Evolutionary conservation across 2,888 invertebrate species (phyloP).

Genomic region (Lepidocyrtinus sp.): DNA sequence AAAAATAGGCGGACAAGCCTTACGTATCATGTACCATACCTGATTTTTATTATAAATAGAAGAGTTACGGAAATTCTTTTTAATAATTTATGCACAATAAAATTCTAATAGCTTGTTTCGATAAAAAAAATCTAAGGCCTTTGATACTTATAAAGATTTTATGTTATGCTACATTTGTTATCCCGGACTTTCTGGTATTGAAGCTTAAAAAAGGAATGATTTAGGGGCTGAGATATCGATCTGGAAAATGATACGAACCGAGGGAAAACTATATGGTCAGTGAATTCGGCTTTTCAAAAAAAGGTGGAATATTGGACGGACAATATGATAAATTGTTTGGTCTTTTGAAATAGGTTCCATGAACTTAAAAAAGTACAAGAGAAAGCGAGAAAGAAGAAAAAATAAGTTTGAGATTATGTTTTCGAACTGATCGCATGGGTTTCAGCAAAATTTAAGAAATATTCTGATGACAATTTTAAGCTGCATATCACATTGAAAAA

Average conservation of each 20-base stretch:
- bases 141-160: too few relatives aligned
- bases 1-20: not conserved
- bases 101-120: not conserved
- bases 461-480: too few relatives aligned
- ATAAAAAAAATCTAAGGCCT: too few relatives aligned
- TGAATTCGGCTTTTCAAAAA: slow-evolving; percentile 13
- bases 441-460: too few relatives aligned
- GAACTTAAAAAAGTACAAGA: too few relatives aligned
- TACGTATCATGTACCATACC: not conserved
- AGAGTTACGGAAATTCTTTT: not conserved
- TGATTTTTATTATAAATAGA: not conserved
- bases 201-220: slow-evolving; percentile 57
- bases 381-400: too few relatives aligned
- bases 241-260: slow-evolving; percentile 50
- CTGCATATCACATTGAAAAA: too few relatives aligned
- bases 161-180: too few relatives aligned
- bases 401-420: too few relatives aligned
- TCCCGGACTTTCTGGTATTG: too few relatives aligned
- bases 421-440: too few relatives aligned
- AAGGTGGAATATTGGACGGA: not conserved
- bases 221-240: slow-evolving; percentile 63
- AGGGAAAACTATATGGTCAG: not conserved
- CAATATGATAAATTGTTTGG: not conserved
- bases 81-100: slow-evolving; percentile 18
- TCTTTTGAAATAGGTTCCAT: not conserved